Conservation (phyloP, 2,888 invertebrate genomes). For the Caenorhabditis drosophilae region DNA sequence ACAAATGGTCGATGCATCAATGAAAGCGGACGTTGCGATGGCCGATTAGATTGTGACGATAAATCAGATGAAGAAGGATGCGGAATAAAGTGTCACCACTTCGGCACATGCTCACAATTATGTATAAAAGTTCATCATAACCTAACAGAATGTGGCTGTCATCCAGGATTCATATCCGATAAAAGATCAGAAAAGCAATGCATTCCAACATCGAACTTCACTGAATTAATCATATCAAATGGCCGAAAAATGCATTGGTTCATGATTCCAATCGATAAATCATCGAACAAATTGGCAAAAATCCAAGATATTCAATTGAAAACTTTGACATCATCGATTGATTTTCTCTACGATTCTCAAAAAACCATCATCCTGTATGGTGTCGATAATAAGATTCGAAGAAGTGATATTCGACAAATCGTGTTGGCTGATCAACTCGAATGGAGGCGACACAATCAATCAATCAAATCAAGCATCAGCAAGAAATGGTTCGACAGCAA, state of each 20-base stretch:
- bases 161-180: conserved; percentile 22
- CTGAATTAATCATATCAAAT: conserved; percentile 25
- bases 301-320: conserved; percentile 10
- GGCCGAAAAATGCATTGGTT: conserved; percentile 20
- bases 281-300: not conserved
- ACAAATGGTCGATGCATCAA: conserved; percentile 38
- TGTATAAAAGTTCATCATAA: conserved; percentile 21
- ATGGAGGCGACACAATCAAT: too few species aligned
- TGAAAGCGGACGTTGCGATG: conserved; percentile 75
- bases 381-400: not conserved
- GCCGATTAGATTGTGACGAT: conserved; percentile 77
- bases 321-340: conserved; percentile 14
- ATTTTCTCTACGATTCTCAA: conserved; percentile 12
- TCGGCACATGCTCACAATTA: conserved; percentile 43
- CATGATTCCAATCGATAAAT: not conserved
- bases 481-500: not conserved
- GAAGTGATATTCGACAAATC: conserved; percentile 7
- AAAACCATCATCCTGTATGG: conserved; percentile 11
- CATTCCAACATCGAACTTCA: conserved; percentile 15
- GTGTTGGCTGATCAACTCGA: conserved; percentile 6
- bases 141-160: conserved; percentile 36
- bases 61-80: conserved; percentile 44
- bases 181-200: conserved; percentile 7
- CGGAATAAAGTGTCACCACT: conserved; percentile 32
- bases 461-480: not conserved